Evolutionary conservation across 23 tunicate species (phyloP).

Genomic region (Ascidia mentula): DNA sequence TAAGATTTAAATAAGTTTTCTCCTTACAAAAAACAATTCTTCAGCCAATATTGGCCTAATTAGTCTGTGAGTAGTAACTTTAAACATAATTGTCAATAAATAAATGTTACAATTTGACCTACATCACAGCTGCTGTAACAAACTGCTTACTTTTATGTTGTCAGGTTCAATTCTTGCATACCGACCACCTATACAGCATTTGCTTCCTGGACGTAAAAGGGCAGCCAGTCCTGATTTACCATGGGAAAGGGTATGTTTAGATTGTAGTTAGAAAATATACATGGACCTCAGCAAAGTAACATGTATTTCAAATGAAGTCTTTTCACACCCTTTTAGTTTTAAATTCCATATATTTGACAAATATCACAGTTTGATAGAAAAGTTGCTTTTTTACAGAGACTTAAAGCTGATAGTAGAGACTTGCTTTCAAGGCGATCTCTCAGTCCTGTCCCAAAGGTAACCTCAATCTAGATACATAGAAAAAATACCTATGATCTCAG

Average conservation of each 20-base stretch:
- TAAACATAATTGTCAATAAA: neutral
- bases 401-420: conserved; percentile 30
- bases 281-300: neutral
- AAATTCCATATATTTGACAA: no score
- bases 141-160: neutral
- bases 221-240: conserved; percentile 90
- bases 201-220: conserved; percentile 45
- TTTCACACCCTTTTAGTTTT: neutral
- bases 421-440: conserved; percentile 45
- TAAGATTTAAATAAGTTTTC: no score
- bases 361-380: neutral
- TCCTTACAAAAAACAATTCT: no score
- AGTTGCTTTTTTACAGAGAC: conserved; percentile 21
- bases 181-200: conserved; percentile 44
- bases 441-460: conserved; percentile 68
- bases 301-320: neutral
- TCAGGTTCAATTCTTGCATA: neutral
- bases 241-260: conserved; percentile 49
- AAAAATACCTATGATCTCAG: no score
- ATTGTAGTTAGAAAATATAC: neutral
- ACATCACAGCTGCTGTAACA: neutral
- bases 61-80: neutral
- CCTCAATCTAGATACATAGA: no score
- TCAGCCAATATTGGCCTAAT: no score
- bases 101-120: neutral